Evolutionary conservation across 2,888 invertebrate genomes (phyloP).

Genomic region (Atherix ibis): DNA sequence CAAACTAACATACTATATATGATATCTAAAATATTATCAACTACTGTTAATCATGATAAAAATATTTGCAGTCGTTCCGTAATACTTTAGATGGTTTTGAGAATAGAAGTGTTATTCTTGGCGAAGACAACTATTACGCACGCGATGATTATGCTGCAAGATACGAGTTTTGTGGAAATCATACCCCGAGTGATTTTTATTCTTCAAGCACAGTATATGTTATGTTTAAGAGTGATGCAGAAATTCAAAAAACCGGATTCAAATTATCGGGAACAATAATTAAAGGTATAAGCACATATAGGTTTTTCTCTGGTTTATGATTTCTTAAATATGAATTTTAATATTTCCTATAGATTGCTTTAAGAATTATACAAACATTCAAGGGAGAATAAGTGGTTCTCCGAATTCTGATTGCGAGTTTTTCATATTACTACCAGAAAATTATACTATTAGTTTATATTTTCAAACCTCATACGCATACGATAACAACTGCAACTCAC

Average conservation of each 20-base stretch:
- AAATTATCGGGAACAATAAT: conserved; percentile 41
- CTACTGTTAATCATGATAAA: conserved; percentile 1
- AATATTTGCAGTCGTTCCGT: too few species aligned
- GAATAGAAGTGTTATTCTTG: conserved; percentile 15
- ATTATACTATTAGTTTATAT: conserved; percentile 55
- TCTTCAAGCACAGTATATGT: conserved; percentile 30
- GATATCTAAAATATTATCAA: conserved; percentile 1
- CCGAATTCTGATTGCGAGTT: conserved; percentile 41
- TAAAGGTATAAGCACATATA: conserved; percentile 36
- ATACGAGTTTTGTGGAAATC: conserved; percentile 35
- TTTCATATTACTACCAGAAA: conserved; percentile 47
- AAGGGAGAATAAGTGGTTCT: conserved; percentile 47
- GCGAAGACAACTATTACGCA: conserved; percentile 18
- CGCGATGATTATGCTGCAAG: too few species aligned
- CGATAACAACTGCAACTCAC: conserved; percentile 19
- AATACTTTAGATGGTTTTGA: too few species aligned
- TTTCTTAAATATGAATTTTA: too few species aligned
- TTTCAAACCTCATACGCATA: conserved; percentile 36
- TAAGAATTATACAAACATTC: conserved; percentile 50
- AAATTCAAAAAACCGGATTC: conserved; percentile 42
- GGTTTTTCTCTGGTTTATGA: too few species aligned
- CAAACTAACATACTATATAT: conserved; percentile 15
- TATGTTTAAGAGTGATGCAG: conserved; percentile 36
- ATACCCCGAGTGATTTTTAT: conserved; percentile 36
- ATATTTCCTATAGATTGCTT: conserved; percentile 38